Evolutionary conservation across 2,113 vertebrate species (phyloP), one percentile per base, ranked within the genome.

Genomic region (Urocolius indicus): DNA sequence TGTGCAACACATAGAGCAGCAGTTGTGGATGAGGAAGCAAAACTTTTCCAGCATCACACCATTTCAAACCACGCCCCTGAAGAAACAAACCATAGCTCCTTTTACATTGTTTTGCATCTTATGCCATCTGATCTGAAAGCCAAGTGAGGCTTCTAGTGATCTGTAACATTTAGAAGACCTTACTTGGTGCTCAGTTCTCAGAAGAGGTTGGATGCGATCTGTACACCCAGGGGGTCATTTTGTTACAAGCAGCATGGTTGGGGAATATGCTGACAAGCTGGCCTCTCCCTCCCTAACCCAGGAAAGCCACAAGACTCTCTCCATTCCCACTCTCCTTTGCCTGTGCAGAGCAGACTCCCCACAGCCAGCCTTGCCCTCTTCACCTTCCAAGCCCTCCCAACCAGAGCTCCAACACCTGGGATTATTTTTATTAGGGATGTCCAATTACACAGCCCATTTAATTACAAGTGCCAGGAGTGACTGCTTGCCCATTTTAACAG

Each of bases 161-260:
- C 22, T 8, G 16, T 38, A 68, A 1, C 0, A 0, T 16, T 45
- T 11, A 3, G 7, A 54, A 43, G 16, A 26, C 10, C 4, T 27
- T 26, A 61, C 22, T 22, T 17, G 5, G 16, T 36, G 8, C 43
- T 55, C 80, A 11, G 0, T 13, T 83, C 45, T 65, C n/a, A 41
- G 38, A 41, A 41, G 38, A 41, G 38, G 38, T 41, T 12, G 12
- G 38, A 41, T 41, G 38, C 9, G 38, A 41, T 41, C 38, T 41
- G 9, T 41, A 12, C 38, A 41, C 38, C 38, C 38, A 41, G 9
- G 38, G 38, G 38, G 38, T 16, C 0, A 14, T n/a, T 68, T 45
- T 1, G 3, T 16, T 59, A 5, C 51, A 43, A 7, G 1, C 21
- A 9, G 6, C 2, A 12, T 5, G 5, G 29, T 1, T 5, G 1